Conservation (phyloP, 2,797 vertebrate species). For the Pseudomugil tenellus region DNA sequence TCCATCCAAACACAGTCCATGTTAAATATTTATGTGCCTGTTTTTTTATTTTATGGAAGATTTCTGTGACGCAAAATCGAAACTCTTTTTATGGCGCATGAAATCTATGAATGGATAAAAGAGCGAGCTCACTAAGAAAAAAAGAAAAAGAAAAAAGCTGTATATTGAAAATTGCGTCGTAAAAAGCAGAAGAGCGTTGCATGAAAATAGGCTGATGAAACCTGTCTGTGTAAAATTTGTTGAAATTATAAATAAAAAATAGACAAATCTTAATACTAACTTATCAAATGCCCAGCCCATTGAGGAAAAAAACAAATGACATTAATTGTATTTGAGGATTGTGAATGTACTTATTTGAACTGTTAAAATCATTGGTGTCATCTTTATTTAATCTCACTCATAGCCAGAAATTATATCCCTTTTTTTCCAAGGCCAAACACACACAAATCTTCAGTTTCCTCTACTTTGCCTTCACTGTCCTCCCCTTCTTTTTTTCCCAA, state of each 20-base stretch:
- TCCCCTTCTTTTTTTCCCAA: conserved; percentile 9
- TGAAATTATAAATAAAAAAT: conserved; percentile 48
- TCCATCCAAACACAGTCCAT: conserved; percentile 61
- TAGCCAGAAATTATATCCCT: conserved; percentile 63
- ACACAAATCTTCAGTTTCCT: conserved; percentile 71
- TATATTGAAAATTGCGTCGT: conserved; percentile 72
- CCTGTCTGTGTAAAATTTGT: conserved; percentile 69
- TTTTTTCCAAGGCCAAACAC: conserved; percentile 70
- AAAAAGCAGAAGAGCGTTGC: conserved; percentile 68
- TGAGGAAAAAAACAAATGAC: conserved; percentile 59
- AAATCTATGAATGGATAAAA: conserved; percentile 71
- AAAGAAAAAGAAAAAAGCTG: conserved; percentile 52
- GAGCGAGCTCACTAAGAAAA: conserved; percentile 52
- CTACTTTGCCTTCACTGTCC: conserved; percentile 33
- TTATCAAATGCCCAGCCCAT: conserved; percentile 42
- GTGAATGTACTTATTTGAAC: conserved; percentile 66
- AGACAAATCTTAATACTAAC: conserved; percentile 20
- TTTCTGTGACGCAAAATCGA: conserved; percentile 66
- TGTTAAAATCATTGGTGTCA: conserved; percentile 69
- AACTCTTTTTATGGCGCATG: conserved; percentile 76
- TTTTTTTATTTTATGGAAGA: conserved; percentile 57
- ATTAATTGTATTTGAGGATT: conserved; percentile 67
- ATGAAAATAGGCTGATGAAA: conserved; percentile 61
- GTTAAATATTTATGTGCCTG: conserved; percentile 76
- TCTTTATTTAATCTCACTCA: conserved; percentile 76